Percentiles rank a stretch among this genome's conserved stretches.
phyloP scores from a whole-genome alignment of 2,113 vertebrate species.

The Mola mola region DNA sequence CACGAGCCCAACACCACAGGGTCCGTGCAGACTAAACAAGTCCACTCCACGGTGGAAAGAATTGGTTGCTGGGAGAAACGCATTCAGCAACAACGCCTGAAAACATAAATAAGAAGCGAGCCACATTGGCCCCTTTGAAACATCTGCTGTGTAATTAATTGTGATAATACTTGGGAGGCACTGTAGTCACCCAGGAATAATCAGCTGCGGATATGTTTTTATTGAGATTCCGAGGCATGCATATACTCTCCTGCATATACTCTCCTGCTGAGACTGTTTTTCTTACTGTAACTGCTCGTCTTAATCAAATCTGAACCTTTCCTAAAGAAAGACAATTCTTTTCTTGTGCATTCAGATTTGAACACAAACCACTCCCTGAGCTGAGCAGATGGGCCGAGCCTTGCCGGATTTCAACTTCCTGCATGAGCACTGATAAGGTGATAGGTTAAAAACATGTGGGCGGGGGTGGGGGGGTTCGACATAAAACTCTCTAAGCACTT shows the following conservation, averaged over 20 bases:
- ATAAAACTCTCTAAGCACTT: slow-evolving; percentile 25
- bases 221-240: slow-evolving; percentile 58
- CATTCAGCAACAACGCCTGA: slow-evolving; percentile 76
- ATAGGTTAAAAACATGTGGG: slow-evolving; percentile 1
- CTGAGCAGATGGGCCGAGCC: slow-evolving; percentile 7
- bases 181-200: slow-evolving; percentile 75
- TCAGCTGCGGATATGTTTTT: slow-evolving; percentile 68
- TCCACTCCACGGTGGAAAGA: slow-evolving; percentile 83
- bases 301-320: slow-evolving; percentile 35
- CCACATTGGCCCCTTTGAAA: slow-evolving; percentile 76
- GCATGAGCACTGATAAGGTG: slow-evolving; percentile 19
- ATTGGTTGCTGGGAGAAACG: slow-evolving; percentile 82
- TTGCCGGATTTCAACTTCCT: slow-evolving; percentile 16
- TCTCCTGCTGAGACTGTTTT: slow-evolving; percentile 18
- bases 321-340: slow-evolving; percentile 24
- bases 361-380: slow-evolving; percentile 8
- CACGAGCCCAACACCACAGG: slow-evolving; percentile 82
- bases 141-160: slow-evolving; percentile 82
- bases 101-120: slow-evolving; percentile 81
- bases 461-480: slow-evolving; percentile 2
- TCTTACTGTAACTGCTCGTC: slow-evolving; percentile 36
- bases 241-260: slow-evolving; percentile 30
- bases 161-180: slow-evolving; percentile 74
- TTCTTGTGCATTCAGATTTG: slow-evolving; percentile 20
- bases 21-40: slow-evolving; percentile 93